Conservation (phyloP, 2,113 vertebrate species). For the Urocitellus parryii region DNA sequence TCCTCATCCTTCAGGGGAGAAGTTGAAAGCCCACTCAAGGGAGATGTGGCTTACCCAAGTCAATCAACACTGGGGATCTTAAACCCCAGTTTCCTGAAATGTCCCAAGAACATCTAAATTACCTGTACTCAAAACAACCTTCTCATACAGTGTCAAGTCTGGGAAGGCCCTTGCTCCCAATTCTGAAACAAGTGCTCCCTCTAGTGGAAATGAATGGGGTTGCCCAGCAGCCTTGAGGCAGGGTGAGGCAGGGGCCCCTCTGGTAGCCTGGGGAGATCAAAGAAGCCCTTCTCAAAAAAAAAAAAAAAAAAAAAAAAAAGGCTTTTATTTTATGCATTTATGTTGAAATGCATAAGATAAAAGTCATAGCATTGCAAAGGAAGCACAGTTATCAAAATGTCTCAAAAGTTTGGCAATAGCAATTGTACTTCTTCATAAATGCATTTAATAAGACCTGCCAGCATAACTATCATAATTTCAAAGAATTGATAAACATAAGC, state of each 20-base stretch:
- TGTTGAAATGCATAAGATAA: slow-evolving; percentile 48
- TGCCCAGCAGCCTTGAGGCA: not conserved
- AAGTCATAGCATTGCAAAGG: not conserved
- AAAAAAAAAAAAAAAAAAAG: not conserved
- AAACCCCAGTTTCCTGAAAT: not conserved
- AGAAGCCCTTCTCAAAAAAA: not conserved
- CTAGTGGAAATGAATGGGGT: slow-evolving; percentile 51
- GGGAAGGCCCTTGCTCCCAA: not conserved
- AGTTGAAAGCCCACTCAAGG: not conserved
- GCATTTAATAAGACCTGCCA: not conserved
- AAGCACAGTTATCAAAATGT: slow-evolving; percentile 20
- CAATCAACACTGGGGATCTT: not conserved
- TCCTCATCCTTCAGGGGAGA: not conserved
- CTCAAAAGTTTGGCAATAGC: not conserved
- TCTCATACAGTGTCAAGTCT: not conserved
- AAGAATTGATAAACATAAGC: not conserved
- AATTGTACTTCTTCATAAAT: slow-evolving; percentile 26
- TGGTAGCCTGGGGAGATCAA: not conserved
- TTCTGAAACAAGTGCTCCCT: slow-evolving; percentile 65
- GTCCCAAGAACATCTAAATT: not conserved
- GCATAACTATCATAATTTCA: slow-evolving; percentile 26
- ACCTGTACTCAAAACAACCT: not conserved
- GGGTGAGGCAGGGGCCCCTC: not conserved
- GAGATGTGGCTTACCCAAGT: not conserved
- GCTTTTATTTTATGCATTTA: not conserved